phyloP scores from a whole-genome alignment of 2,888 invertebrate species.

The Macropis europaea region DNA sequence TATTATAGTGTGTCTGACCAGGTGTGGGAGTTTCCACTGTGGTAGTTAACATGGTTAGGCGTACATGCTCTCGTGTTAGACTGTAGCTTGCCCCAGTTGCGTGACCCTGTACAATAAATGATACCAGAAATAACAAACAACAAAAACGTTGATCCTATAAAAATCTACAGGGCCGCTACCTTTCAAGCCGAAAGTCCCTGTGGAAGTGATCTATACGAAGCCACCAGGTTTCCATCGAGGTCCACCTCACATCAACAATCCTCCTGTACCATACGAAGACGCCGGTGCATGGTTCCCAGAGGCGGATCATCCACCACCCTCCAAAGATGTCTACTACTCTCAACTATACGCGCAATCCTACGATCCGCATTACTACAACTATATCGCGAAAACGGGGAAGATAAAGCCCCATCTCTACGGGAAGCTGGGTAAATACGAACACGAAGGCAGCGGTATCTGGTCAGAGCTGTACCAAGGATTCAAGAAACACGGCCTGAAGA shows the following conservation, averaged over 20 bases:
- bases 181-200: slow-evolving; percentile 55
- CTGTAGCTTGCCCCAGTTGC: no score
- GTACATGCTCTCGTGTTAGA: no score
- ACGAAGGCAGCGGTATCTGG: slow-evolving; percentile 69
- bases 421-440: slow-evolving; percentile 68
- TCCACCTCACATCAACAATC: slow-evolving; percentile 47
- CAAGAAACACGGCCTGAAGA: slow-evolving; percentile 75
- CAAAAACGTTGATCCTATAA: no score
- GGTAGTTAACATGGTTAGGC: no score
- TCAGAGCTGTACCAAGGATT: slow-evolving; percentile 71
- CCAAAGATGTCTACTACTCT: slow-evolving; percentile 71
- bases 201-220: slow-evolving; percentile 73
- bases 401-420: slow-evolving; percentile 75
- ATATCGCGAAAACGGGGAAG: slow-evolving; percentile 75
- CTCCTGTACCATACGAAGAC: slow-evolving; percentile 65
- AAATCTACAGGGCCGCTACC: no score
- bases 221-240: slow-evolving; percentile 66
- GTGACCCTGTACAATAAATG: no score
- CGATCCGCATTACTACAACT: slow-evolving; percentile 76
- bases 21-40: no score
- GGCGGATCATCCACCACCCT: slow-evolving; percentile 47
- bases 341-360: slow-evolving; percentile 75
- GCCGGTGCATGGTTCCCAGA: slow-evolving; percentile 69
- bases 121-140: no score
- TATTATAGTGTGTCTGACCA: no score